These are phyloP conservation scores for Coenonympha arcania DNA, from an alignment of 2,888 invertebrate species.

Conservation along the genomic window DNA sequence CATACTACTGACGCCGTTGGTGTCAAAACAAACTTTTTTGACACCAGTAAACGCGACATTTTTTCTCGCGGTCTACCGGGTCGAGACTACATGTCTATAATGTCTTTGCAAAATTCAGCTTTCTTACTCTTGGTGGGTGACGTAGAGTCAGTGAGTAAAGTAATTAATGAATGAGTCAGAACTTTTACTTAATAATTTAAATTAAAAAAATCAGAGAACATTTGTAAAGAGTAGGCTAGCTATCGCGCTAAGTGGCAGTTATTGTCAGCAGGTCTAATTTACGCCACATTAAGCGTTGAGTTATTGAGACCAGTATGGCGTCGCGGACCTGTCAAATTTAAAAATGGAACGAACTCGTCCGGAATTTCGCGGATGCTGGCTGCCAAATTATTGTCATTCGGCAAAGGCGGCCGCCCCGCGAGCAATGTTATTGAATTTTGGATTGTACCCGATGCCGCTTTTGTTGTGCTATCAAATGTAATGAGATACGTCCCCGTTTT, in stretches of 20 bases:
- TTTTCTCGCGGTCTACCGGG: too few species aligned
- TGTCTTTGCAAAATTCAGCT: too few species aligned
- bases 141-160: too few species aligned
- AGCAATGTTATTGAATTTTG: constrained; percentile 67
- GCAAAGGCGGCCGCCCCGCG: constrained; percentile 42
- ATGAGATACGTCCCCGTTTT: constrained; percentile 37
- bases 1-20: too few species aligned
- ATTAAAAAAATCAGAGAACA: too few species aligned
- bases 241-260: background rate
- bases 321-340: constrained; percentile 68
- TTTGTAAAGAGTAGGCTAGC: too few species aligned
- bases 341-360: constrained; percentile 69
- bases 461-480: constrained; percentile 48
- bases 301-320: constrained; percentile 37
- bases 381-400: constrained; percentile 73
- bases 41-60: too few species aligned
- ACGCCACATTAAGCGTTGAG: constrained; percentile 60
- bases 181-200: too few species aligned
- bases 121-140: too few species aligned
- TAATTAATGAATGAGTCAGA: too few species aligned
- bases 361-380: constrained; percentile 63
- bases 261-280: constrained; percentile 1
- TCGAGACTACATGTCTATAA: too few species aligned
- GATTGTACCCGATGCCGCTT: constrained; percentile 52
- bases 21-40: too few species aligned